A percentile compares a stretch with the other conserved stretches of the same genome.
These are phyloP conservation scores for Vidua macroura DNA, from an alignment of 2,113 vertebrate genomes.

Conservation along the genomic window DNA sequence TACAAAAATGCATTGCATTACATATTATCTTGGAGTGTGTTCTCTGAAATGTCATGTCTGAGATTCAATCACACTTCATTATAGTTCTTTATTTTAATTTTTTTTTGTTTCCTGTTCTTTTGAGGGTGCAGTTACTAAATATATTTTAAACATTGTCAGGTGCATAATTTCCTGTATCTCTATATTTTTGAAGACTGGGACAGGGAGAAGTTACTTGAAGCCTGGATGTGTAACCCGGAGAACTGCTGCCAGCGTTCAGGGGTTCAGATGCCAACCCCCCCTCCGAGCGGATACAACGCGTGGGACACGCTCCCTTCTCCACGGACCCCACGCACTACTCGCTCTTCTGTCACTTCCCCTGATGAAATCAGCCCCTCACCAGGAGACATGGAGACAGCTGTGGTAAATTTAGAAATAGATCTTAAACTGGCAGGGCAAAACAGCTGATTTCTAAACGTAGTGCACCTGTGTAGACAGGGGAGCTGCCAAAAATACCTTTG, in stretches of 20 bases:
- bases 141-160: background rate
- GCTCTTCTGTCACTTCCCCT: slow-evolving; percentile 90
- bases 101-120: background rate
- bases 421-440: background rate
- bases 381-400: slow-evolving; percentile 83
- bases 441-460: background rate
- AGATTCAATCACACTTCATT: background rate
- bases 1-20: background rate
- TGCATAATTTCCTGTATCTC: background rate
- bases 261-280: slow-evolving; percentile 94
- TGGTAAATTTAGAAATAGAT: slow-evolving; percentile 72
- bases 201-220: slow-evolving; percentile 95
- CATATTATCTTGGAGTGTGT: background rate
- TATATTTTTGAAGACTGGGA: slow-evolving; percentile 87
- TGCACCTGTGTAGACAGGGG: background rate
- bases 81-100: background rate
- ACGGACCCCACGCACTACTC: slow-evolving; percentile 89
- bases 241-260: slow-evolving; percentile 96
- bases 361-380: slow-evolving; percentile 92
- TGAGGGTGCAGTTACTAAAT: background rate
- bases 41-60: background rate
- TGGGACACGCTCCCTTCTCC: slow-evolving; percentile 97
- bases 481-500: background rate
- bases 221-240: slow-evolving; percentile 95
- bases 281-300: slow-evolving; percentile 91